A percentile compares a stretch with the other conserved stretches of the same genome.
Conservation (phyloP, 1,140 invertebrate genomes). For the Drosophila bocqueti region DNA sequence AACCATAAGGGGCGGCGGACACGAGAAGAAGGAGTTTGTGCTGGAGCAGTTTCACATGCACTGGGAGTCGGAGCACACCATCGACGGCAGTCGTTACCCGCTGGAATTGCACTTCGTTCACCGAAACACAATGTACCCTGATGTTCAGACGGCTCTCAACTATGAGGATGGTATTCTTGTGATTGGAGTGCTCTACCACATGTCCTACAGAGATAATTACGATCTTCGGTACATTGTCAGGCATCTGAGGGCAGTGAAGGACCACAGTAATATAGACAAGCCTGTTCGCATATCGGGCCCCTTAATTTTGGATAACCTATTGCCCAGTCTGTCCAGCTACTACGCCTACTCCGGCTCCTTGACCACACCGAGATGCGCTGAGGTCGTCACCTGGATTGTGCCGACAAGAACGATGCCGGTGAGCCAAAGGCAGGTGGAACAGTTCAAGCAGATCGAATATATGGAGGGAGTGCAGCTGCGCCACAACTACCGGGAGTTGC, state of each 20-base stretch:
- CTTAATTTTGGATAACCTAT: slow-evolving; percentile 85
- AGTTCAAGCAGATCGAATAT: slow-evolving; percentile 83
- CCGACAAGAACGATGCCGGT: slow-evolving; percentile 87
- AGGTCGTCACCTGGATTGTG: slow-evolving; percentile 91
- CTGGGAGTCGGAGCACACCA: slow-evolving; percentile 91
- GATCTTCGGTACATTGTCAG: slow-evolving; percentile 68
- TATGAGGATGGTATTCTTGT: slow-evolving; percentile 89
- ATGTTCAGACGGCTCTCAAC: slow-evolving; percentile 86
- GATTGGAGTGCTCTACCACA: slow-evolving; percentile 89
- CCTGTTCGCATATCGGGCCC: slow-evolving; percentile 84
- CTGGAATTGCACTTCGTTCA: slow-evolving; percentile 91
- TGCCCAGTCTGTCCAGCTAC: slow-evolving; percentile 87
- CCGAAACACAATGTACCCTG: slow-evolving; percentile 87
- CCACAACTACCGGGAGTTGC: slow-evolving; percentile 85
- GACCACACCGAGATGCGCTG: slow-evolving; percentile 91
- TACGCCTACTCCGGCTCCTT: slow-evolving; percentile 91
- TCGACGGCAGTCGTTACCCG: slow-evolving; percentile 86
- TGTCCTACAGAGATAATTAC: slow-evolving; percentile 71
- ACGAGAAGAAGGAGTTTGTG: slow-evolving; percentile 84
- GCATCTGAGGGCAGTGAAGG: slow-evolving; percentile 63
- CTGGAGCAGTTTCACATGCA: slow-evolving; percentile 91
- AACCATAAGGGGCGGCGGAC: slow-evolving; percentile 85
- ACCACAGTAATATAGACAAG: slow-evolving; percentile 85
- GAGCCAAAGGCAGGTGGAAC: slow-evolving; percentile 86
- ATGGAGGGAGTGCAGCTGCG: slow-evolving; percentile 70